Base-by-base conservation (phyloP, 2,888 invertebrate species). In the Ornithoptera alexandrae region DNA sequence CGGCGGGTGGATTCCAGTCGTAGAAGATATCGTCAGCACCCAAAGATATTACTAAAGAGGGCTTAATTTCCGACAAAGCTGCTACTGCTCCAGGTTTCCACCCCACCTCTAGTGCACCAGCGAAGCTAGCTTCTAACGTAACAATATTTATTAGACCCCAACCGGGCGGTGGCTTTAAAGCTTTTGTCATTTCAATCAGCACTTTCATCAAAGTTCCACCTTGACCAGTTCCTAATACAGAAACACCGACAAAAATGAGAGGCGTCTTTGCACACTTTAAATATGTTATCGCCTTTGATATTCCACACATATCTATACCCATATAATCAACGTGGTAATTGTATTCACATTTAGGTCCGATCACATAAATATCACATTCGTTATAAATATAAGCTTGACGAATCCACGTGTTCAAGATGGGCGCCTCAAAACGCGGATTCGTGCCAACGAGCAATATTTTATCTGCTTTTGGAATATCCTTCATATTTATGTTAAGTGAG, bases 391-490 rank as follows among this genome's bases (percentile, higher is more conserved):
- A 99, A 65, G 96, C 95, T 88, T 99, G 98, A 67, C 99, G 95
- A 74, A 99, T 95, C 83, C 99, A 95, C 0, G 98, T 96, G 85
- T 99, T 99, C 65, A 99, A 93, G 65, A 99, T 92, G 0, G 99
- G 98, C 17, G 99, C 99, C 90, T 99, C 99, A 83, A 97, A 98
- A 75, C 99, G 94, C 2, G 99, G 98, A 93, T 99, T 99, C 2
- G 99, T 98, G 62, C 99, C 99, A 71, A 99, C 94, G 57, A 99
- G 91, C 36, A 99, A 85, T 71, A 99, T 95, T 73, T 96, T 94
- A 89, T 99, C 99, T 20, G 99, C 97, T 65, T 78, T 73, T 22
- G 75, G 77, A 39, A 91, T 76, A 78, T 98, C 96, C 88, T 98
- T 98, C 74, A 99, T 94, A 58, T 95, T 95, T 81, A 86, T 74